A percentile compares a stretch with the other conserved stretches of the same genome.
phyloP scores from a whole-genome alignment of 1,140 invertebrate genomes.

The Saccostrea glomerata region DNA sequence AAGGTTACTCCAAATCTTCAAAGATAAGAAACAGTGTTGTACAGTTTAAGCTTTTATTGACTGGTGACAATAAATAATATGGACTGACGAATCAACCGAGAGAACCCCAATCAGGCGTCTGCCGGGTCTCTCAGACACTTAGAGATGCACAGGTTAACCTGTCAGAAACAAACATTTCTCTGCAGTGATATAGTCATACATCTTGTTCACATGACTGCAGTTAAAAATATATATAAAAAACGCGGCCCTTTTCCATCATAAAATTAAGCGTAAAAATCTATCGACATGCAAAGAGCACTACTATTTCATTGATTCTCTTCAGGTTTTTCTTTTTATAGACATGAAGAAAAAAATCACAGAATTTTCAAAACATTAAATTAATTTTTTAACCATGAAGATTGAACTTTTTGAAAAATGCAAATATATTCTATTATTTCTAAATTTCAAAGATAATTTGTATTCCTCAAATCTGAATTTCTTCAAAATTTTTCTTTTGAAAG shows the following conservation, averaged over 20 bases:
- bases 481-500: no score
- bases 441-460: no score
- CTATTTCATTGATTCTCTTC: not conserved
- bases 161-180: not conserved
- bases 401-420: not conserved
- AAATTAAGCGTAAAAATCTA: constrained; percentile 34
- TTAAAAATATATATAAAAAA: constrained; percentile 32
- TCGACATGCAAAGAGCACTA: not conserved
- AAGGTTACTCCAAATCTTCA: no score
- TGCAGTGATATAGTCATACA: not conserved
- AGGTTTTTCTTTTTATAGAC: not conserved
- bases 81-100: constrained; percentile 24
- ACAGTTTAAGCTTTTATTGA: constrained; percentile 34
- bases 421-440: not conserved
- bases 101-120: not conserved
- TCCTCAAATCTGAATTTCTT: not conserved
- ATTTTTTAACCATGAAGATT: not conserved
- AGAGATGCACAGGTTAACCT: constrained; percentile 8
- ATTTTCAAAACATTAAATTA: not conserved
- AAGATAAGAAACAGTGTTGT: not conserved
- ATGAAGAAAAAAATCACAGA: not conserved
- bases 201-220: constrained; percentile 17
- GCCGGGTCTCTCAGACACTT: constrained; percentile 28
- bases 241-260: constrained; percentile 26
- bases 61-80: constrained; percentile 38